These are phyloP conservation scores for Mesorhabditis spiculigera DNA, from an alignment of 2,888 invertebrate genomes.

Conservation along the genomic window DNA sequence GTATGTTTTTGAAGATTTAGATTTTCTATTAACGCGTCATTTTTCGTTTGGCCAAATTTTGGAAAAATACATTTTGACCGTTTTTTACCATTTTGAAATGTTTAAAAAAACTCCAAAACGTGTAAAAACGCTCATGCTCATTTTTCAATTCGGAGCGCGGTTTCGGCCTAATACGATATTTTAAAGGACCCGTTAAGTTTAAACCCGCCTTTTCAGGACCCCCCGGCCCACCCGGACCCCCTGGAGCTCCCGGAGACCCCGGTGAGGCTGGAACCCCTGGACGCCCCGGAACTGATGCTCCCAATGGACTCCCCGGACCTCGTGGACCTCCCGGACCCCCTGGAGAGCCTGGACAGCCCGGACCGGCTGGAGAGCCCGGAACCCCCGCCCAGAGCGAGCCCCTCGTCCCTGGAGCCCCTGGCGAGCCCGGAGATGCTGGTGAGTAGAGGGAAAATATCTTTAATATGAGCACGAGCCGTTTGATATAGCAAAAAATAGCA, in stretches of 20 bases:
- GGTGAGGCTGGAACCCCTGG: conserved; percentile 47
- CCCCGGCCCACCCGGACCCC: conserved; percentile 5
- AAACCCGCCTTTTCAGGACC: neutral
- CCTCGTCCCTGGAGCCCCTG: conserved; percentile 43
- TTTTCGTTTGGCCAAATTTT: too few species aligned
- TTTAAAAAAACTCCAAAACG: too few species aligned
- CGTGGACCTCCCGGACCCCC: conserved; percentile 44
- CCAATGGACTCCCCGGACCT: conserved; percentile 41
- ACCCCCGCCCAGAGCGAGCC: conserved; percentile 40
- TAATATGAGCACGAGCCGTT: neutral
- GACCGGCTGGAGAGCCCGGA: conserved; percentile 49
- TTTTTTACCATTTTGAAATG: too few species aligned
- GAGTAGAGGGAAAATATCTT: conserved; percentile 12
- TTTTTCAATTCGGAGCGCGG: too few species aligned
- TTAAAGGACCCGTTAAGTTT: too few species aligned
- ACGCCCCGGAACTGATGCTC: conserved; percentile 43
- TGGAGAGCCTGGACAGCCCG: conserved; percentile 20
- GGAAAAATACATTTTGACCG: too few species aligned
- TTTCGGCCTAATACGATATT: too few species aligned
- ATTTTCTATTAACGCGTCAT: neutral
- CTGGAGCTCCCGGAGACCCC: conserved; percentile 30
- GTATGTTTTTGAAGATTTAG: conserved; percentile 21
- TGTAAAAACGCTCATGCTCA: too few species aligned
- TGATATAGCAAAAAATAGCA: neutral
- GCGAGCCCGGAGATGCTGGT: conserved; percentile 41